Evolutionary conservation across 2,888 invertebrate species (phyloP).

Genomic region (Calliopum simillimum): DNA sequence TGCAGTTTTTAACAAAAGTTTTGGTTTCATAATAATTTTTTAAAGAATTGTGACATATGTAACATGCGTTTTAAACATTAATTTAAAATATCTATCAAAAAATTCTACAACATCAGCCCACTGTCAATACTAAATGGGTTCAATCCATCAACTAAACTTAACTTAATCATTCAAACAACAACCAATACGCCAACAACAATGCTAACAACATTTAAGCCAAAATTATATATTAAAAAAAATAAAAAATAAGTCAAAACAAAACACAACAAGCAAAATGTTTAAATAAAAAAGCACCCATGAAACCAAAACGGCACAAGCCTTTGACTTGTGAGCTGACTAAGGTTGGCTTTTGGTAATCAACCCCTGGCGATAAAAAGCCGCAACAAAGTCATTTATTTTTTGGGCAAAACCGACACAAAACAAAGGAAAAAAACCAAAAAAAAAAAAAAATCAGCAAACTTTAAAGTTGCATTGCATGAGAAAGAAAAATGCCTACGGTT

Average conservation of each 20-base stretch:
- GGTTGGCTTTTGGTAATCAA: conserved; percentile 12
- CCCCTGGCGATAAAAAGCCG: background rate
- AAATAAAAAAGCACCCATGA: too few species aligned
- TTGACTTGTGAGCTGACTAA: conserved; percentile 30
- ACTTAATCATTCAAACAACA: conserved; percentile 12
- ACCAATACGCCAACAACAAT: background rate
- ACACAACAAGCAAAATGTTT: conserved; percentile 1
- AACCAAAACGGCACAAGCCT: background rate
- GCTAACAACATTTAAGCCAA: background rate
- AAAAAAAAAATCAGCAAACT: background rate
- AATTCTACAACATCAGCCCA: background rate
- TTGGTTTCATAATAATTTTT: too few species aligned
- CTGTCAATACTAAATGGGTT: background rate
- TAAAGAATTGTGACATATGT: too few species aligned
- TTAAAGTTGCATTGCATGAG: background rate
- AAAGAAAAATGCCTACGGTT: too few species aligned
- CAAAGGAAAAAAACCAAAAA: conserved; percentile 19
- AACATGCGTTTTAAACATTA: too few species aligned
- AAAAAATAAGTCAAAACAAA: conserved; percentile 1
- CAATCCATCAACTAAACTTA: conserved; percentile 16
- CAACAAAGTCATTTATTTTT: background rate
- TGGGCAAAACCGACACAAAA: background rate
- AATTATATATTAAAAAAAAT: background rate
- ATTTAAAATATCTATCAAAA: too few species aligned
- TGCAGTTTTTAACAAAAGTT: too few species aligned